Base-by-base conservation (phyloP, 1,140 invertebrate genomes). In the Bombus turneri region DNA sequence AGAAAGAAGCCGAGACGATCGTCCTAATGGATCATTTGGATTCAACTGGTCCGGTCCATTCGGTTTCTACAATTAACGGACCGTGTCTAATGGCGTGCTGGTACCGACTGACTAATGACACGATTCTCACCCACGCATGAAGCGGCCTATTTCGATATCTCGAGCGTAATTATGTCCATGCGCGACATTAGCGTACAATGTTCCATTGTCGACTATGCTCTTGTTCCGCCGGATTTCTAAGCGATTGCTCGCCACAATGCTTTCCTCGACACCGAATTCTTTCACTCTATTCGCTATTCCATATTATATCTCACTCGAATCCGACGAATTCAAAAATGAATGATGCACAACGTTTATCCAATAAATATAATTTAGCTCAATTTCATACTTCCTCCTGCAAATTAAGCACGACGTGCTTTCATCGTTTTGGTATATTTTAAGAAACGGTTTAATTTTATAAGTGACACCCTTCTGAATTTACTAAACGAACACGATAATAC, bases 181-280 rank as follows among this genome's bases (percentile, higher is more conserved):
- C 66, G 81, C 84, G 85, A 91, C 83, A 91, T 91, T 91, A 91
- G 88, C 85, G 71, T 86, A 88, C 88, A 91, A 91, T 91, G 91
- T 91, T 74, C 88, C 86, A 91, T 91, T 91, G 91, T 91, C 82
- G 82, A 69, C 25, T 39, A 53, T 57, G 69, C 47, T 18, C 69
- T 66, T 73, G 81, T 77, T 66, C 85, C 64, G 79, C 43, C 72
- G 83, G 59, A 81, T 87, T 86, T 85, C 85, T 78, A 85, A 84
- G 81, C 85, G 79, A 74, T 87, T 86, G 80, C 81, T 80, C 81
- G 85, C 82, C 84, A 81, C 83, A 83, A 86, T 69, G 69, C 75
- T 81, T 86, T 82, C 75, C 79, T 37, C 64, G 22, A 73, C 57
- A 53, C 53, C 75, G 41, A 69, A 68, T 59, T 77, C 59, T 85